Conservation (phyloP, 2,113 vertebrate species). For the Microtus ochrogaster region DNA sequence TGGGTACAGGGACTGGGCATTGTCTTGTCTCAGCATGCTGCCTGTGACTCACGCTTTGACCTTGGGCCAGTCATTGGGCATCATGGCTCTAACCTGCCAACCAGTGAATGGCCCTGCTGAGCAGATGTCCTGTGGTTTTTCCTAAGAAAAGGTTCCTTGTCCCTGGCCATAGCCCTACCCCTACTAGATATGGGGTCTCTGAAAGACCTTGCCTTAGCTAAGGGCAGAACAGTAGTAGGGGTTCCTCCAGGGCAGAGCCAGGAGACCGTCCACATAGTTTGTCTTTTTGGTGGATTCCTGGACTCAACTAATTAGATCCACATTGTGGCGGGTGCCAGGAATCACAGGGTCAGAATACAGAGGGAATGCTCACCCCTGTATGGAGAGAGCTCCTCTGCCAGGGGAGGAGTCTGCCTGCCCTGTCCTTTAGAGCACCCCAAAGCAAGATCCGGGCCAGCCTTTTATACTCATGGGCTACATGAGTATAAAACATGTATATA, state of each 20-base stretch:
- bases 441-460: no score
- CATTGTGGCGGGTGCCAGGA: neutral
- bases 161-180: neutral
- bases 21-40: neutral
- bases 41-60: neutral
- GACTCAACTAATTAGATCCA: neutral
- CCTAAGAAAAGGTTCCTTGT: neutral
- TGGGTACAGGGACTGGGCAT: neutral
- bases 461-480: neutral
- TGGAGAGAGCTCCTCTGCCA: neutral
- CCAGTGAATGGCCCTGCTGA: neutral
- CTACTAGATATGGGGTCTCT: neutral
- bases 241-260: neutral
- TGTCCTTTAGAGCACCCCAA: neutral
- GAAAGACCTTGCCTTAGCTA: neutral
- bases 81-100: neutral
- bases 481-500: neutral
- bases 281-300: neutral
- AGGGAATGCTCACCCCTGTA: accelerated
- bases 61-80: neutral
- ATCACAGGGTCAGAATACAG: neutral
- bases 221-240: neutral
- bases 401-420: neutral
- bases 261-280: neutral
- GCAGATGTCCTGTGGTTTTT: neutral